Conservation (phyloP, 2,888 invertebrate genomes). For the Drepanosiphum platanoidis region DNA sequence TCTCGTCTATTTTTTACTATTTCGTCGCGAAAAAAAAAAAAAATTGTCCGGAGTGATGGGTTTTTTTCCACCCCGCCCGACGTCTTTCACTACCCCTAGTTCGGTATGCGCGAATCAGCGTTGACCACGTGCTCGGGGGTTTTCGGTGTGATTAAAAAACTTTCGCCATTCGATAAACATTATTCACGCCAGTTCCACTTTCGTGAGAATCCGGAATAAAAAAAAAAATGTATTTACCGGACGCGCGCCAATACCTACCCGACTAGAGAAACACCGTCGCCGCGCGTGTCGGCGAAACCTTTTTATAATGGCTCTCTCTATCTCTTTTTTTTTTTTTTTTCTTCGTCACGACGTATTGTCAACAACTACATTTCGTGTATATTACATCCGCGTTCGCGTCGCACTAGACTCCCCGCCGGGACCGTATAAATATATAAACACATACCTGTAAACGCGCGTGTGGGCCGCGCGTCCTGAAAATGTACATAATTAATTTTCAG, state of each 20-base stretch:
- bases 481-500: constrained; percentile 66
- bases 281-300: neutral
- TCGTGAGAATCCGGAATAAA: neutral
- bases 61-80: no score
- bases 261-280: neutral
- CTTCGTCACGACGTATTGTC: neutral
- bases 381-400: neutral
- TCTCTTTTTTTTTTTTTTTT: neutral
- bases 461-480: neutral
- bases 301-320: neutral
- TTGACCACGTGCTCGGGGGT: neutral
- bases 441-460: neutral
- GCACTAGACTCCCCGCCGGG: neutral
- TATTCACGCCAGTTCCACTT: neutral
- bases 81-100: no score
- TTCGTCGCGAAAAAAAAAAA: no score
- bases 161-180: constrained; percentile 1
- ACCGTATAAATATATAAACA: neutral
- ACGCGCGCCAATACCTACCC: neutral
- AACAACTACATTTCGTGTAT: neutral
- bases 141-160: constrained; percentile 22
- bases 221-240: neutral
- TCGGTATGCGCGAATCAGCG: no score
- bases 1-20: no score
- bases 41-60: no score